Evolutionary conservation across 2,888 invertebrate genomes (phyloP).

Genomic region (Clistopyga incitator): DNA sequence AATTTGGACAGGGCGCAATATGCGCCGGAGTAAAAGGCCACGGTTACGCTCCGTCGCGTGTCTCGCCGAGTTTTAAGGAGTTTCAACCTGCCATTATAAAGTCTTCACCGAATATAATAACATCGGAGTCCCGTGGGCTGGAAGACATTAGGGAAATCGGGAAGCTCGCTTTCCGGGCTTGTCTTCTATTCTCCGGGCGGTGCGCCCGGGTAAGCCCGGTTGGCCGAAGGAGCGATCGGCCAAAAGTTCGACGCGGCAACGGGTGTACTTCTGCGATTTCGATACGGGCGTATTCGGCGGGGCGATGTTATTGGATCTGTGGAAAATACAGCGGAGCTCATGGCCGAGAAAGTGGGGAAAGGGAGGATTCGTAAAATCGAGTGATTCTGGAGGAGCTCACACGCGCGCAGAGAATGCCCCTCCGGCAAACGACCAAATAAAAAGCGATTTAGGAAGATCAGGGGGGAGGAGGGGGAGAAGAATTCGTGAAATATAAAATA

Average conservation of each 20-base stretch:
- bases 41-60: slow-evolving; percentile 59
- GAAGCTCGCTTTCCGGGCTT: slow-evolving; percentile 5
- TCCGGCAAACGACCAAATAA: slow-evolving; percentile 58
- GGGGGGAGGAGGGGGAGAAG: background rate
- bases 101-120: slow-evolving; percentile 84
- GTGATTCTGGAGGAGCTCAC: background rate
- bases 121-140: slow-evolving; percentile 79
- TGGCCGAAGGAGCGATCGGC: slow-evolving; percentile 63
- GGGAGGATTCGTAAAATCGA: slow-evolving; percentile 59
- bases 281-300: slow-evolving; percentile 66
- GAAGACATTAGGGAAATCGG: slow-evolving; percentile 84
- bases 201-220: slow-evolving; percentile 18
- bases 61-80: slow-evolving; percentile 81
- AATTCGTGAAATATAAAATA: slow-evolving; percentile 15
- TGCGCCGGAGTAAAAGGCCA: slow-evolving; percentile 49
- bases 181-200: slow-evolving; percentile 24
- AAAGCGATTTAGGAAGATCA: slow-evolving; percentile 17
- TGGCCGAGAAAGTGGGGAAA: slow-evolving; percentile 47
- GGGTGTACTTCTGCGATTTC: slow-evolving; percentile 75
- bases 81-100: slow-evolving; percentile 83
- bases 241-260: slow-evolving; percentile 66
- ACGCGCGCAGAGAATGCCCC: background rate
- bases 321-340: slow-evolving; percentile 58
- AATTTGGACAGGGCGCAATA: slow-evolving; percentile 66
- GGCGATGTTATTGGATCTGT: slow-evolving; percentile 65